A percentile compares a stretch with the other conserved stretches of the same genome.
Conservation (phyloP, 2,888 invertebrate genomes). For the Phlogophora meticulosa region DNA sequence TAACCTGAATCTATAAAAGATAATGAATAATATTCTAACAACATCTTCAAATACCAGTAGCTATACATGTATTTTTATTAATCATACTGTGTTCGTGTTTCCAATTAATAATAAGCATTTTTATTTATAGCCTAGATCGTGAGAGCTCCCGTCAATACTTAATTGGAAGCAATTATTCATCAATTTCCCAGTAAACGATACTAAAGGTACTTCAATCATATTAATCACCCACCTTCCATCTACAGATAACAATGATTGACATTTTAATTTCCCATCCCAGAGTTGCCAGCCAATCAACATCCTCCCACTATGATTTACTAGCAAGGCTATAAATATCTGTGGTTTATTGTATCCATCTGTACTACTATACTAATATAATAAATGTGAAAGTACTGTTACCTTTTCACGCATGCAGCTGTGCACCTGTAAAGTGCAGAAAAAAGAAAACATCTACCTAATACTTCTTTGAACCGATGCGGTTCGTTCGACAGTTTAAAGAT, state of each 20-base stretch:
- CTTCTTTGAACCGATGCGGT: too few relatives aligned
- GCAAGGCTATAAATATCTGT: not conserved
- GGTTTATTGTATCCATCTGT: not conserved
- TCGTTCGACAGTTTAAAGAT: too few relatives aligned
- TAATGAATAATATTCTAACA: too few relatives aligned
- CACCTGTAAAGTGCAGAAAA: too few relatives aligned
- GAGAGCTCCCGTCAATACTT: not conserved
- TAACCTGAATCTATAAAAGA: too few relatives aligned
- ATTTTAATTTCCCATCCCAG: conserved; percentile 56
- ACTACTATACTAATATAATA: not conserved
- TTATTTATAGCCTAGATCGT: not conserved
- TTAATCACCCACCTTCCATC: conserved; percentile 11
- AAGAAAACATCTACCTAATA: too few relatives aligned
- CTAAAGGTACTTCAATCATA: conserved; percentile 20
- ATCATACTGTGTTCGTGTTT: not conserved
- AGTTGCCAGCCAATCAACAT: conserved; percentile 35
- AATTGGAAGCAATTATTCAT: conserved; percentile 40
- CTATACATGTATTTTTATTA: too few relatives aligned
- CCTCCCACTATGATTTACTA: not conserved
- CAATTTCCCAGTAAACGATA: conserved; percentile 22
- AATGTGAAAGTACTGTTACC: not conserved
- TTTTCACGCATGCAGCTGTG: fast-evolving
- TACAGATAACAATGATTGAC: conserved; percentile 41
- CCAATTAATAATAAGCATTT: not conserved
- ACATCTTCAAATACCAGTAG: too few relatives aligned